These are phyloP conservation scores for Iguana delicatissima DNA, from an alignment of 2,797 vertebrate genomes.

Conservation along the genomic window DNA sequence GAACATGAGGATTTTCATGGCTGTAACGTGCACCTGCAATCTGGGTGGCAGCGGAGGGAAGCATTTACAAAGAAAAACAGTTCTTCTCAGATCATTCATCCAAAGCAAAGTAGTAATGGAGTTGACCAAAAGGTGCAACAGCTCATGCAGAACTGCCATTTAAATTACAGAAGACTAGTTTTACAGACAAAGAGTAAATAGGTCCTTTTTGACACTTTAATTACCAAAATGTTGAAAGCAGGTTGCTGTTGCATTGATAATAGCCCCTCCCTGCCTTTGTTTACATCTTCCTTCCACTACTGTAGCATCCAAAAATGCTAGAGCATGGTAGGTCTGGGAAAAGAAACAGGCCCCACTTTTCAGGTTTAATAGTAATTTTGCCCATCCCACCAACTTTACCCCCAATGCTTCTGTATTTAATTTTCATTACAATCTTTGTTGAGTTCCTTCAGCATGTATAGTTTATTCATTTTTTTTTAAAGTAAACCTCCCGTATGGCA, in stretches of 20 bases:
- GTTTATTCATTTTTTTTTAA: background rate
- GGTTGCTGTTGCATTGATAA: background rate
- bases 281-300: background rate
- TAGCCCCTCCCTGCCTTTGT: background rate
- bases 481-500: background rate
- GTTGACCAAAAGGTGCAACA: background rate
- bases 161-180: slow-evolving; percentile 1
- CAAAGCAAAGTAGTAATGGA: slow-evolving; percentile 21
- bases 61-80: background rate
- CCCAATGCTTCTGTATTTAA: background rate
- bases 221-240: rapidly evolving
- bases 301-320: slow-evolving; percentile 4
- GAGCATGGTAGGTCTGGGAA: background rate
- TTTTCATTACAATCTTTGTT: background rate
- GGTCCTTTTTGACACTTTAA: slow-evolving; percentile 1
- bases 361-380: background rate
- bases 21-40: background rate
- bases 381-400: background rate
- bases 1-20: background rate
- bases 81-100: rapidly evolving
- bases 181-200: background rate
- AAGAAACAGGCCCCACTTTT: background rate
- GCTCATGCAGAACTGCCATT: background rate
- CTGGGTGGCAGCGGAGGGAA: background rate
- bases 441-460: background rate